phyloP scores from a whole-genome alignment of 1,140 invertebrate species.

The Oreohelix idahoensis region DNA sequence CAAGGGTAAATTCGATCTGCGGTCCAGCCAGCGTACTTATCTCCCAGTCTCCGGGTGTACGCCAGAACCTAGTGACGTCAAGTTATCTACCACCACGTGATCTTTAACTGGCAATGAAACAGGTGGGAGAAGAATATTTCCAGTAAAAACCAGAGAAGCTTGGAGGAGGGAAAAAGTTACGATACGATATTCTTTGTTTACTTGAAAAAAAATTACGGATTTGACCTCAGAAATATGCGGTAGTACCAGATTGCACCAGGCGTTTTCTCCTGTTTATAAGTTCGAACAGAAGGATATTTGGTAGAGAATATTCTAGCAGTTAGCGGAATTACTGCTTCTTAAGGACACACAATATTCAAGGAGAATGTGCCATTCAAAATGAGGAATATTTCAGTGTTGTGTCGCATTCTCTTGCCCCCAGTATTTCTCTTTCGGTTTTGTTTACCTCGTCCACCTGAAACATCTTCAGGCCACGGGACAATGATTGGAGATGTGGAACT shows the following conservation, averaged over 20 bases:
- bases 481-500: background rate
- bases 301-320: background rate
- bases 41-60: background rate
- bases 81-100: background rate
- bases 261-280: background rate
- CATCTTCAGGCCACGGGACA: background rate
- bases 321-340: background rate
- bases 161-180: background rate
- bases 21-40: background rate
- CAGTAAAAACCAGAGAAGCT: background rate
- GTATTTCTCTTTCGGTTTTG: background rate
- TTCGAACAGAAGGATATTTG: background rate
- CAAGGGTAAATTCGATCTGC: conserved; percentile 1
- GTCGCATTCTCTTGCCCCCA: background rate
- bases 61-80: background rate
- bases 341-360: background rate
- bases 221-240: background rate
- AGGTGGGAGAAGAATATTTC: conserved; percentile 6
- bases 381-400: background rate
- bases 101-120: background rate
- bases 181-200: background rate
- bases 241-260: background rate
- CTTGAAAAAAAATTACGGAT: background rate
- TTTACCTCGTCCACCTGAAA: background rate
- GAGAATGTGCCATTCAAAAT: background rate